Base-by-base conservation (phyloP, 2,888 invertebrate genomes). In the Bursaphelenchus okinawaensis region DNA sequence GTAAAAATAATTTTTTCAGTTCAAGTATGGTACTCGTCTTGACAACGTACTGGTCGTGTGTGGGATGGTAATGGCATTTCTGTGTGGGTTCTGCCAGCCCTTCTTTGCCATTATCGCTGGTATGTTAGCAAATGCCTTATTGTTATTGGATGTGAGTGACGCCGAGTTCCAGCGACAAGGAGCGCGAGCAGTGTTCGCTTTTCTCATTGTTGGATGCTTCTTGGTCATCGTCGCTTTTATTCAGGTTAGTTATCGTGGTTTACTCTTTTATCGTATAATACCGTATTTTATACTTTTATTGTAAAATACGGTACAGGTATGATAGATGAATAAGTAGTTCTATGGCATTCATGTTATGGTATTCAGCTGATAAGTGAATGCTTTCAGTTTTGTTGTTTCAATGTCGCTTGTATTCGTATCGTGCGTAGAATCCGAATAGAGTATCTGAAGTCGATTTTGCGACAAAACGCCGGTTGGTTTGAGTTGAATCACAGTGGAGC, bases 401-500 rank as follows among this genome's bases (percentile, higher is more conserved):
- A 66, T 40, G 29, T 68, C 52, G 68, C 68, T 16, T 70, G 70
- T 28, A 31, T 56, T 0, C 24, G 70, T 12, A 68, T 68, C 31
- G 55, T 71, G 19, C 63, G 70, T 7, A 22, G 67, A 12, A 68
- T 68, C 26, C 68, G 68, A 8, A 57, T 28, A 22, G 69, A 52
- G 16, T 68, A 70, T 55, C 51, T 68, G 20, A 23, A 28, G 27
- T 71, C 68, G n/a, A 68, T 68, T 57, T 50, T 68, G 20, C 54
- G 68, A 23, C 64, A 64, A 66, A 54, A 64, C 50, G 55, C 67
- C 7, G 54, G 66, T 4, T 69, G 69, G 69, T 68, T 69, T 20
- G 69, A 69, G 51, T 62, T 58, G 31, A 72, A 72, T 40, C 69
- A 72, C 55, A 63, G 70, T 52, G 69, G 69, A 6, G 50, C 66